A percentile compares a stretch with the other conserved stretches of the same genome.
These are phyloP conservation scores for Xenopus petersii DNA, from an alignment of 2,797 vertebrate genomes.

Conservation along the genomic window DNA sequence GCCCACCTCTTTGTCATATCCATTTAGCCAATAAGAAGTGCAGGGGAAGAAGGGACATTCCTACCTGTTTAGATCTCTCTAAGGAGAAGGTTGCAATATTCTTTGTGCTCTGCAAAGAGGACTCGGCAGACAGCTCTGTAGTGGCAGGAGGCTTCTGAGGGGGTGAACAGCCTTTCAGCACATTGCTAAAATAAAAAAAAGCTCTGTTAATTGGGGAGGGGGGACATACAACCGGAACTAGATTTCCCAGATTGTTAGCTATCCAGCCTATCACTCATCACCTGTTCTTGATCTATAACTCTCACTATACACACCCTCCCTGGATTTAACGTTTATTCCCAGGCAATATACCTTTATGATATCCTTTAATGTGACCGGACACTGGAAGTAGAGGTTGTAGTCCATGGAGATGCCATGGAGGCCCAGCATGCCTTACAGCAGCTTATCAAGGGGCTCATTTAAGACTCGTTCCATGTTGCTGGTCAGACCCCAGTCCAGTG, in stretches of 20 bases:
- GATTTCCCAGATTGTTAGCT: too few species aligned
- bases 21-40: too few species aligned
- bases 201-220: too few species aligned
- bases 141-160: constrained; percentile 57
- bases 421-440: constrained; percentile 66
- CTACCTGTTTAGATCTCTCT: constrained; percentile 64
- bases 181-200: constrained; percentile 59
- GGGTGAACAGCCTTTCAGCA: constrained; percentile 55
- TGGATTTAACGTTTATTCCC: too few species aligned
- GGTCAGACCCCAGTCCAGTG: constrained; percentile 70
- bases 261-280: too few species aligned
- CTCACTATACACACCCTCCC: too few species aligned
- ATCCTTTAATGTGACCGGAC: constrained; percentile 33
- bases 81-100: constrained; percentile 60
- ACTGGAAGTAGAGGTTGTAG: neutral
- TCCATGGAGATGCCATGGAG: constrained; percentile 49
- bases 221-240: too few species aligned
- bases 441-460: constrained; percentile 59
- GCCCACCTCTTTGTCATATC: too few species aligned
- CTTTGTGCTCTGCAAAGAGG: constrained; percentile 61
- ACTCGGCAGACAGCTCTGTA: constrained; percentile 60
- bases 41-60: too few species aligned
- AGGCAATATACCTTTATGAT: constrained; percentile 13
- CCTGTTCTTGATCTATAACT: too few species aligned
- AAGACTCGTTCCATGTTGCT: constrained; percentile 64